These are phyloP conservation scores for Carduelis carduelis DNA, from an alignment of 2,797 vertebrate species.

Conservation along the genomic window DNA sequence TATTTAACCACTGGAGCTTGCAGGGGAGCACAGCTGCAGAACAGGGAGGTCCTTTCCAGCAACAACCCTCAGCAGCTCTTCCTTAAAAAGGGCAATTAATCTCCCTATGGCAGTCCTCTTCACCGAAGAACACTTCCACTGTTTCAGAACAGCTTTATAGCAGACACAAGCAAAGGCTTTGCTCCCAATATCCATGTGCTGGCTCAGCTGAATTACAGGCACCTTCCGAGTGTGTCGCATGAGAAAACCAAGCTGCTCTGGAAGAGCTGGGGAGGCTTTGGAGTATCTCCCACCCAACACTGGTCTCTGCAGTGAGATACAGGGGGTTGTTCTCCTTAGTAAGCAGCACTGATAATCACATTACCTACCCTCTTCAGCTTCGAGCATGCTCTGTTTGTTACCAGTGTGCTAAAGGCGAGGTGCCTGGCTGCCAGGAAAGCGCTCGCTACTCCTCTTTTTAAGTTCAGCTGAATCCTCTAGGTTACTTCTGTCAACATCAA, in stretches of 20 bases:
- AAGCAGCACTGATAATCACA: accelerated
- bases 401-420: not conserved
- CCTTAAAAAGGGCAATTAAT: not conserved
- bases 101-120: too few relatives aligned
- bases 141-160: not conserved
- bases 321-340: accelerated
- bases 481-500: not conserved
- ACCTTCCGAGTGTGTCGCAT: accelerated
- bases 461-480: not conserved
- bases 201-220: not conserved
- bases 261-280: not conserved
- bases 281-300: not conserved
- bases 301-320: accelerated
- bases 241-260: accelerated
- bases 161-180: not conserved
- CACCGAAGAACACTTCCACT: accelerated
- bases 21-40: accelerated
- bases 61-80: not conserved
- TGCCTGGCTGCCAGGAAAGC: not conserved
- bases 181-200: accelerated
- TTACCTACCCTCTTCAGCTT: not conserved
- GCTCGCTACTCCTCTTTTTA: not conserved
- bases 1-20: not conserved
- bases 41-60: not conserved
- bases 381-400: not conserved